phyloP scores from a whole-genome alignment of 2,113 vertebrate species.

The Scopus umbretta region DNA sequence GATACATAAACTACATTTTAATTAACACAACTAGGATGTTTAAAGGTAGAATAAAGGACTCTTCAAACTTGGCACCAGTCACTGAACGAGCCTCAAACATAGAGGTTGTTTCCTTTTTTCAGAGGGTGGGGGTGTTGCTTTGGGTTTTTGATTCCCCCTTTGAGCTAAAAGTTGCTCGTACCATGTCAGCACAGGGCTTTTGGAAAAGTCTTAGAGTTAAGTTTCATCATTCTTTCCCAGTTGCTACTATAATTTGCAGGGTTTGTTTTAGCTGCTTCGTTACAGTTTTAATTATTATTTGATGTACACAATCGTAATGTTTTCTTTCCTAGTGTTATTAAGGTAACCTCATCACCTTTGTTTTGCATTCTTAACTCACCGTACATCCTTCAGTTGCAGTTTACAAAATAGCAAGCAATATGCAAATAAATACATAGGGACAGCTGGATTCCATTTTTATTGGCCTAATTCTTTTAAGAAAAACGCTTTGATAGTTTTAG shows the following conservation, averaged over 20 bases:
- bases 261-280: not conserved
- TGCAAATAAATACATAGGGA: not conserved
- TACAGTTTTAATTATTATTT: not conserved
- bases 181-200: not conserved
- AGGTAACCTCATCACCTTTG: not conserved
- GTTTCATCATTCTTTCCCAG: not conserved
- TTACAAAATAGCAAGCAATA: not conserved
- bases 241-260: not conserved
- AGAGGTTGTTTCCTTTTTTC: not conserved
- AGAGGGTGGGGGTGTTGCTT: not conserved
- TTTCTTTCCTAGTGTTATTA: not conserved
- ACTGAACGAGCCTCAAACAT: not conserved
- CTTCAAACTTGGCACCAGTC: not conserved
- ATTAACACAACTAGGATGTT: not conserved
- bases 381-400: not conserved
- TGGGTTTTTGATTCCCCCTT: not conserved
- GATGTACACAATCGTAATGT: not conserved
- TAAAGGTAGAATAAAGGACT: not conserved
- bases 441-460: not conserved
- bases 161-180: not conserved
- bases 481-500: not conserved
- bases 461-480: not conserved
- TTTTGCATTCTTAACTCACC: not conserved
- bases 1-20: not conserved
- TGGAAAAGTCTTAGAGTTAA: not conserved